Evolutionary conservation across 1,140 invertebrate genomes (phyloP), one percentile per base, ranked within the genome.

Genomic region (Batillaria attramentaria): DNA sequence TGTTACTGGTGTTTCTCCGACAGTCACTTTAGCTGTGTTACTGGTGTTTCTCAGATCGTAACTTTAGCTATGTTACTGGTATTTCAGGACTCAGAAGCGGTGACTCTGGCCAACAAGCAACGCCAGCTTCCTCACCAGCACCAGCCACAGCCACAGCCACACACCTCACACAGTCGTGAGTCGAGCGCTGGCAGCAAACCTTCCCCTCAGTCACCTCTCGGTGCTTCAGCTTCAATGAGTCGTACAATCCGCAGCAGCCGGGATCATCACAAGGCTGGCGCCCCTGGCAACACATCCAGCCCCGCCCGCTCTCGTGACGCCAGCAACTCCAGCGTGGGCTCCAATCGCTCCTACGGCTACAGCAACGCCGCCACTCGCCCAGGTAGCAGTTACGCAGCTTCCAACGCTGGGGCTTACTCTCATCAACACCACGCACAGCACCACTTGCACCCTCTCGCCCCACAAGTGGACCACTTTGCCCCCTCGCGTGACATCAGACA

Each of bases 241-340:
- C 78, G 74, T 41, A 54, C 72, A 70, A 75, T 75, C 60, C 68
- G 50, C 76, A 31, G n/a, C n/a, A 85, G 84, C 57, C 50, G 84
- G 72, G 80, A 83, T 42, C 60, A 78, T 42, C 80, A 82, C 28
- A 84, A 83, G 50, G 8, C 66, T 4, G 5, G 28, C 1, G 28
- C 35, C 1, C 33, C n/a, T 24, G 46, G 24, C 18, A 16, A 35
- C 8, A 39, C 35, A 20, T 31, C 33, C 10, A 62, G 54, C 24
- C 73, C 50, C 8, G 60, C 78, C 39, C 81, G 83, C 62, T 80
- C 79, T 62, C 81, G 87, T 20, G 87, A 88, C 62, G 78, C 83
- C 33, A 88, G 86, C 66, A 83, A 78, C 43, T 87, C 85, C 79
- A 88, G 87, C 76, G 86, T 88, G 37, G 85, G 86, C 16, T 88